Conservation (phyloP, 2,888 invertebrate species). For the Eilema depressum region DNA sequence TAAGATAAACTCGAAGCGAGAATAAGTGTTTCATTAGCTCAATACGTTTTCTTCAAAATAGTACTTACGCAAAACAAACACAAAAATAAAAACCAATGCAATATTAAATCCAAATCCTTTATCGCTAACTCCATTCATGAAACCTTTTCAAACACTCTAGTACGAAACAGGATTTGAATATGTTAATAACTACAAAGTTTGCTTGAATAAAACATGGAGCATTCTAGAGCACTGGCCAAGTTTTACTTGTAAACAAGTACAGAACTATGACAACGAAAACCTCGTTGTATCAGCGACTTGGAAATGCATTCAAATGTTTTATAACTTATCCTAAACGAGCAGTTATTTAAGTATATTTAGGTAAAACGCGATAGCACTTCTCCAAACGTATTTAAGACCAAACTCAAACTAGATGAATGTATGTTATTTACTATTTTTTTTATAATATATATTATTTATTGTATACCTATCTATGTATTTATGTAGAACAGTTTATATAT, state of each 20-base stretch:
- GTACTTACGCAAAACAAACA: not conserved
- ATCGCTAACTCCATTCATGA: not conserved
- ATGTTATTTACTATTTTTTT: no score
- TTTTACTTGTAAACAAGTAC: constrained; percentile 6
- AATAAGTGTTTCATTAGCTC: no score
- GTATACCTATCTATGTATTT: no score
- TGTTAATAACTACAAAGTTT: constrained; percentile 24
- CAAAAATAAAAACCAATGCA: constrained; percentile 3
- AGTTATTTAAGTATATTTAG: not conserved
- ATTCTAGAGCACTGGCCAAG: constrained; percentile 6
- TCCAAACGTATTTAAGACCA: no score
- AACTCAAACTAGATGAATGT: no score
- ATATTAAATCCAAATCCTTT: not conserved
- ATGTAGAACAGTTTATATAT: no score
- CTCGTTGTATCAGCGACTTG: not conserved
- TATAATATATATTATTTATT: no score
- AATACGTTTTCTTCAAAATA: no score
- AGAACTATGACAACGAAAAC: not conserved
- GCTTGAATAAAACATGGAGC: constrained; percentile 30
- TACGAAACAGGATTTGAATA: constrained; percentile 23
- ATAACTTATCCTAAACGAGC: not conserved
- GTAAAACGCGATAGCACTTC: no score
- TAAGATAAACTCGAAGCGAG: not conserved
- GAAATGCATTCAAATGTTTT: not conserved
- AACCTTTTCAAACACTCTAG: constrained; percentile 14